phyloP scores from a whole-genome alignment of 1,140 invertebrate genomes.

The Pogonomyrmex barbatus region DNA sequence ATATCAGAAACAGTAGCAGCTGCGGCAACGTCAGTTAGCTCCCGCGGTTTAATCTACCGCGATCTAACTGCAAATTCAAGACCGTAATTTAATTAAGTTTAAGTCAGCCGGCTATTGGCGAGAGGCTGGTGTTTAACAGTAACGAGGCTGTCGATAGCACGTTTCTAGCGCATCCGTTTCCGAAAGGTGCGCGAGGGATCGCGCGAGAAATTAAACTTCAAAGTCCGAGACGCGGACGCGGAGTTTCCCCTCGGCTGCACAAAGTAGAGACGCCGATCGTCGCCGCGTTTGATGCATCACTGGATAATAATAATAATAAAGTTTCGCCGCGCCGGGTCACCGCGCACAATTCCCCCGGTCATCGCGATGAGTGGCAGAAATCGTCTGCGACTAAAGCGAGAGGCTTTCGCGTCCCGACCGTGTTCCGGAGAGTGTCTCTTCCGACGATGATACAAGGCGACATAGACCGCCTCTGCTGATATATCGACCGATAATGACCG shows the following conservation, averaged over 20 bases:
- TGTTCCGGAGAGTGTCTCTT: background rate
- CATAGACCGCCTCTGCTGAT: background rate
- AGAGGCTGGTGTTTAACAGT: background rate
- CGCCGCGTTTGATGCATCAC: conserved; percentile 31
- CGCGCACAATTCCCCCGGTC: conserved; percentile 17
- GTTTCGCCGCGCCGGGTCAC: conserved; percentile 19
- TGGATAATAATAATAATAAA: conserved; percentile 55
- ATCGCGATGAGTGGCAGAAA: conserved; percentile 37
- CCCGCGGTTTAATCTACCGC: background rate
- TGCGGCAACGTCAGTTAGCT: background rate
- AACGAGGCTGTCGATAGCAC: conserved; percentile 24
- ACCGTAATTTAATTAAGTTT: conserved; percentile 54
- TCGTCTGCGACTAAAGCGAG: conserved; percentile 2
- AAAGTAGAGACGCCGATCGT: conserved; percentile 3
- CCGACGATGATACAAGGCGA: background rate
- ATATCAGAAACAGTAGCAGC: background rate
- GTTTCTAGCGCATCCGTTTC: background rate
- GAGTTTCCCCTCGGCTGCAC: background rate
- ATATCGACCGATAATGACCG: background rate
- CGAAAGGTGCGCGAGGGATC: background rate
- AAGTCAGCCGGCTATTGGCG: background rate
- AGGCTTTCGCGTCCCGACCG: background rate
- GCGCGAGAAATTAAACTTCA: conserved; percentile 41
- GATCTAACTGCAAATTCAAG: conserved; percentile 22
- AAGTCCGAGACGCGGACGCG: conserved; percentile 22